A percentile compares a stretch with the other conserved stretches of the same genome.
These are phyloP conservation scores for Hypsopygia costalis DNA, from an alignment of 2,888 invertebrate genomes.

Conservation along the genomic window DNA sequence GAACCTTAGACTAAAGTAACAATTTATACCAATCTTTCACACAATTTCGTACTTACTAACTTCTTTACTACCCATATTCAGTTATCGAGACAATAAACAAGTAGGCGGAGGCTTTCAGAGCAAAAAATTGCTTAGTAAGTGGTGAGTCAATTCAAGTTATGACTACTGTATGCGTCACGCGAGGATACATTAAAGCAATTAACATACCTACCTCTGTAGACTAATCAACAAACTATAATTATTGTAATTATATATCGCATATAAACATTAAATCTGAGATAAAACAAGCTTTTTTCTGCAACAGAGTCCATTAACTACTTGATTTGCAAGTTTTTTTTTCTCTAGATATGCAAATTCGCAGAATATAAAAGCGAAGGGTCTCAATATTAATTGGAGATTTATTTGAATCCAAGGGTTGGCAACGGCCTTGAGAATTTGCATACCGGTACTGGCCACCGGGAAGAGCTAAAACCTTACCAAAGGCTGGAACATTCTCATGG, in stretches of 20 bases:
- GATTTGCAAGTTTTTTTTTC: too few relatives aligned
- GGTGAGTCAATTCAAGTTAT: conserved; percentile 13
- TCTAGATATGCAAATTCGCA: too few relatives aligned
- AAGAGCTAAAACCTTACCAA: neutral
- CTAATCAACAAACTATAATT: too few relatives aligned
- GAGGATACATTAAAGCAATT: neutral
- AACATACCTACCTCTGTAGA: too few relatives aligned
- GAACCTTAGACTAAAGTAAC: too few relatives aligned
- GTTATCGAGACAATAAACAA: neutral
- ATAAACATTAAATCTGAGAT: too few relatives aligned
- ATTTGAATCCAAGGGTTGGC: neutral
- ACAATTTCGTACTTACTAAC: too few relatives aligned
- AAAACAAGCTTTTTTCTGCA: too few relatives aligned
- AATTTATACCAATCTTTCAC: too few relatives aligned
- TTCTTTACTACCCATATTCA: neutral
- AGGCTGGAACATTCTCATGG: neutral
- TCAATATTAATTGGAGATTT: neutral
- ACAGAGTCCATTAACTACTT: too few relatives aligned
- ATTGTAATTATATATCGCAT: too few relatives aligned
- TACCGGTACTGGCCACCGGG: neutral
- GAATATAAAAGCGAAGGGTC: neutral
- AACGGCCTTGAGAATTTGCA: neutral
- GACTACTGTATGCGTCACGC: conserved; percentile 15
- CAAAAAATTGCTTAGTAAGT: conserved; percentile 8
- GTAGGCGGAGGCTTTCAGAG: conserved; percentile 1